Percentiles rank a stretch among this genome's conserved stretches.
These are phyloP conservation scores for Nephrotoma guestfalica DNA, from an alignment of 2,888 invertebrate species.

Conservation along the genomic window DNA sequence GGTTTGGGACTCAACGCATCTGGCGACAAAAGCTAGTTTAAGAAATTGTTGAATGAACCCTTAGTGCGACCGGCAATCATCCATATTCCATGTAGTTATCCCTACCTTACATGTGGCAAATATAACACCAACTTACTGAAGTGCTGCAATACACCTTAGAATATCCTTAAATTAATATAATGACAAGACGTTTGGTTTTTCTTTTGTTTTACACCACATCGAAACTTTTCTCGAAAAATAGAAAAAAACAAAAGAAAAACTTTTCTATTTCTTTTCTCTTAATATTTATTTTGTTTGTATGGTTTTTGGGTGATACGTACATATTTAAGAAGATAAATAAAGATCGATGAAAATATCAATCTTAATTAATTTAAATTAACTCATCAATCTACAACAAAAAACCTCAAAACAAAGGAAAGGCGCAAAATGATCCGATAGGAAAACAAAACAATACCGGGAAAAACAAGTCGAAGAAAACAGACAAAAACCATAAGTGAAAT, in stretches of 20 bases:
- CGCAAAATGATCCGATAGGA: background rate
- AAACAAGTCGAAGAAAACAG: background rate
- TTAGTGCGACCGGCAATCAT: no score
- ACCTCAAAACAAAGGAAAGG: background rate
- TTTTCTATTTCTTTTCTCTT: background rate
- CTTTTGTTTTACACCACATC: background rate
- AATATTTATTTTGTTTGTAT: background rate
- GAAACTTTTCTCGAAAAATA: background rate
- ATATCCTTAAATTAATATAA: background rate
- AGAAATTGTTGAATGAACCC: no score
- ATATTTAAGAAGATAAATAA: background rate
- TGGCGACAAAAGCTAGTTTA: no score
- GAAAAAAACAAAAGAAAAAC: background rate
- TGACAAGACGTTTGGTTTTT: background rate
- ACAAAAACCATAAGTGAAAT: background rate
- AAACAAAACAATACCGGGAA: background rate
- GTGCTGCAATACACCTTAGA: background rate
- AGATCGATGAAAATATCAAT: background rate
- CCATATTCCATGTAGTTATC: no score
- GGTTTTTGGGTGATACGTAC: background rate
- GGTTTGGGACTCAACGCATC: no score
- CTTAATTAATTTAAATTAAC: background rate
- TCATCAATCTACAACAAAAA: background rate
- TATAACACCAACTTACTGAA: background rate
- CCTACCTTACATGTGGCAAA: no score